Evolutionary conservation across 2,888 invertebrate genomes (phyloP), one percentile per base, ranked within the genome.

Genomic region (Chorisops tibialis): DNA sequence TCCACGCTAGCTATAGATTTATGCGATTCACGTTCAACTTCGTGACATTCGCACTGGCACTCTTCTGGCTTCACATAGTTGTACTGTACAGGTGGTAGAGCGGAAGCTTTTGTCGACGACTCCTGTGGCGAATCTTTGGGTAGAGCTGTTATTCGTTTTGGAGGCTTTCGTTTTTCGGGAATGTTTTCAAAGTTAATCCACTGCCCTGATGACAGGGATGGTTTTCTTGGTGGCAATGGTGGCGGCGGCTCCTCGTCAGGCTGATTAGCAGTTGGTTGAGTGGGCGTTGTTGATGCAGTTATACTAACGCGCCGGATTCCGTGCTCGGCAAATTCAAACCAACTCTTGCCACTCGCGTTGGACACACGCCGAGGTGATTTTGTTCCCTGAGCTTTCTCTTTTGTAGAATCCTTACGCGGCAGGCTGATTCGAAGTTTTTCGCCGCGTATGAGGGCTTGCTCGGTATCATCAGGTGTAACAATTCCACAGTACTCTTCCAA

Each of bases 161-260:
- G 89, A 65, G 88, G 85, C 77, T 90, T 89, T 59, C 90, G 81
- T 67, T 87, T 84, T 76, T 92, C 92, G 0, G 92, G 91, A 62
- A 92, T 87, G 71, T 92, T 91, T 73, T 90, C 89, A 73, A 92
- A 92, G 75, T 91, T 90, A 65, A 93, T 88, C 93, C 93, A 93
- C 69, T 88, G 87, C 1, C 79, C 78, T 3, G 54, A 47, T 1
- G 56, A 39, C 9, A 30, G 5, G 7, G 75, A 76, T 30, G 73
- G 69, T 58, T 76, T 76, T 67, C 79, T 76, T 4, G 80, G 78
- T 38, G 79, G 78, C 62, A 79, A 73, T 51, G 81, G 80, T 72
- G 84, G 75, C 71, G 78, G 80, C 65, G 76, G 77, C 70, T 69
- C 78, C 61, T 67, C 67, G 38, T 63, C 61, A 2, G 43, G 12